Evolutionary conservation across 1,140 invertebrate species (phyloP).

Genomic region (Notospermus geniculatus): DNA sequence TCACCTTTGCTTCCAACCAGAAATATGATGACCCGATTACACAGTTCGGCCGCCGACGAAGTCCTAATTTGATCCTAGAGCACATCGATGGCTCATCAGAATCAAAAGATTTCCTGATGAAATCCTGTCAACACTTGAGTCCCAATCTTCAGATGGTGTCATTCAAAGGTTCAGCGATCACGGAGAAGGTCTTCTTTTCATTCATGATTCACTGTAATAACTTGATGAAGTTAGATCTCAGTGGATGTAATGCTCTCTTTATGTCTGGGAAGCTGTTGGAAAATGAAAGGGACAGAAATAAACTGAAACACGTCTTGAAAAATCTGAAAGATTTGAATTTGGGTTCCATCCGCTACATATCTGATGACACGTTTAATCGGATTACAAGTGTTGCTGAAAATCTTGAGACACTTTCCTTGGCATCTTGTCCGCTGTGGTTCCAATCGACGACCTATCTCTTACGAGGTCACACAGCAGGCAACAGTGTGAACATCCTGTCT

Average conservation of each 20-base stretch:
- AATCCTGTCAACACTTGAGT: conserved; percentile 35
- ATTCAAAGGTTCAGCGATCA: conserved; percentile 41
- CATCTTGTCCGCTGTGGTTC: conserved; percentile 68
- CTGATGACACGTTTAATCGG: conserved; percentile 68
- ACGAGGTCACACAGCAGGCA: conserved; percentile 50
- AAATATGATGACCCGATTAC: conserved; percentile 17
- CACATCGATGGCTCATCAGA: conserved; percentile 39
- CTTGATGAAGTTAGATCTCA: conserved; percentile 62
- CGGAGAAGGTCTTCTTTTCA: conserved; percentile 38
- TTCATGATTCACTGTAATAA: conserved; percentile 41
- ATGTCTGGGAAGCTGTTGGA: conserved; percentile 70
- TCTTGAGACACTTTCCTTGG: conserved; percentile 64
- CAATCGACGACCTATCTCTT: conserved; percentile 64
- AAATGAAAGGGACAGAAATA: conserved; percentile 58
- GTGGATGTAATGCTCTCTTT: conserved; percentile 67
- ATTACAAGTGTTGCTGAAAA: conserved; percentile 64
- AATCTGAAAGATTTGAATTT: conserved; percentile 64
- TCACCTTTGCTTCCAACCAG: conserved; percentile 31
- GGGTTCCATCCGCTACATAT: conserved; percentile 67
- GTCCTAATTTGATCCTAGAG: conserved; percentile 37
- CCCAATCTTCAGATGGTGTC: conserved; percentile 38
- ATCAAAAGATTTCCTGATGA: conserved; percentile 29
- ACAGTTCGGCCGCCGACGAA: conserved; percentile 22
- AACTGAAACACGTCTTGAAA: conserved; percentile 58
- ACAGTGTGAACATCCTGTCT: conserved; percentile 68